Evolutionary conservation across 2,888 invertebrate genomes (phyloP).

Genomic region (Danaus chrysippus): DNA sequence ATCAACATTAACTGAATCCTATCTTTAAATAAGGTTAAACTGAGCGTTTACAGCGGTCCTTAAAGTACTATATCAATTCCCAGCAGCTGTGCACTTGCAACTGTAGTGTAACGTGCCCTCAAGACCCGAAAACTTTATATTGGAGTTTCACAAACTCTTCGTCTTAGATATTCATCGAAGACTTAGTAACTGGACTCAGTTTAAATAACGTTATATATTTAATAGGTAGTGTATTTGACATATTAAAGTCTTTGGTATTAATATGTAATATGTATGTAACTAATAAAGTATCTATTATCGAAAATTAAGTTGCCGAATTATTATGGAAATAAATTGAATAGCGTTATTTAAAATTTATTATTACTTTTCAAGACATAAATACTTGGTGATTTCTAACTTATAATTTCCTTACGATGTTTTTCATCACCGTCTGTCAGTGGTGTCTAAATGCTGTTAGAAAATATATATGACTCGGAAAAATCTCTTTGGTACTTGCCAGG

Average conservation of each 20-base stretch:
- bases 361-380: too few relatives aligned
- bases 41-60: slow-evolving; percentile 2
- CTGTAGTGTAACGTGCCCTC: slow-evolving; percentile 1
- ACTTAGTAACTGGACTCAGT: slow-evolving; percentile 1
- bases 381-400: too few relatives aligned
- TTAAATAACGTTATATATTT: slow-evolving; percentile 2
- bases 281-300: not conserved
- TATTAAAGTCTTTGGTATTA: not conserved
- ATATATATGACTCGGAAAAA: too few relatives aligned
- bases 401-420: too few relatives aligned
- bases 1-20: slow-evolving; percentile 1
- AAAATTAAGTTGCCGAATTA: too few relatives aligned
- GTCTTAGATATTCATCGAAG: slow-evolving; percentile 1
- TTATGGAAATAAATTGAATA: too few relatives aligned
- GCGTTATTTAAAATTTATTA: too few relatives aligned
- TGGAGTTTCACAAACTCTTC: not conserved
- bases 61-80: slow-evolving; percentile 44
- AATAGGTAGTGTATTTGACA: not conserved
- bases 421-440: too few relatives aligned
- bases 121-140: not conserved
- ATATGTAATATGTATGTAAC: not conserved
- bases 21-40: slow-evolving; percentile 2
- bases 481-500: too few relatives aligned
- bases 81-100: slow-evolving; percentile 49
- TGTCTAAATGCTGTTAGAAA: too few relatives aligned